A percentile compares a stretch with the other conserved stretches of the same genome.
Evolutionary conservation across 1,140 invertebrate genomes (phyloP).

Genomic region (Caenorhabditis latens): DNA sequence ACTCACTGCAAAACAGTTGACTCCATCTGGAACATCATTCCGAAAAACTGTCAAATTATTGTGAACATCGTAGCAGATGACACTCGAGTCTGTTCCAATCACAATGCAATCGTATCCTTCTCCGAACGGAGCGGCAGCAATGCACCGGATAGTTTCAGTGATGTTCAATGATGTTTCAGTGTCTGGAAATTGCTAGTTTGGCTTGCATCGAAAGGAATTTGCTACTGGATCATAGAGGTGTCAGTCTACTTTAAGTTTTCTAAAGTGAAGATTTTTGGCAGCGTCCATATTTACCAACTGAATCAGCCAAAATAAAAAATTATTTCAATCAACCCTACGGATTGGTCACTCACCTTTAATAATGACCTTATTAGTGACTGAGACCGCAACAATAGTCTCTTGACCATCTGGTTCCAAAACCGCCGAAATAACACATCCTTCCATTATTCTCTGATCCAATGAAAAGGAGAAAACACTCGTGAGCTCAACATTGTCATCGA

Average conservation of each 20-base stretch:
- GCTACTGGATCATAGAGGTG: too few species aligned
- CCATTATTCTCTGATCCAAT: conserved; percentile 32
- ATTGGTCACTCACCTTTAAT: conserved; percentile 25
- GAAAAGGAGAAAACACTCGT: neutral
- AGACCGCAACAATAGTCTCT: conserved; percentile 45
- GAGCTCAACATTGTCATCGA: conserved; percentile 30
- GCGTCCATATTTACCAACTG: too few species aligned
- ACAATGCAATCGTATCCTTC: conserved; percentile 56
- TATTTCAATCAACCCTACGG: too few species aligned
- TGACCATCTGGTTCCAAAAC: conserved; percentile 20
- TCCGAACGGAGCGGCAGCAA: conserved; percentile 47
- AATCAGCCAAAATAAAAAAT: too few species aligned
- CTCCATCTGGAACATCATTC: conserved; percentile 63
- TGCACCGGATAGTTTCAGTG: conserved; percentile 59
- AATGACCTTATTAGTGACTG: conserved; percentile 51
- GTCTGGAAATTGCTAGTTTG: conserved; percentile 1
- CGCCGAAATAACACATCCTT: conserved; percentile 18
- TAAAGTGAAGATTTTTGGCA: too few species aligned
- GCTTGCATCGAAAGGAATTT: too few species aligned
- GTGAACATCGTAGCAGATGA: conserved; percentile 54
- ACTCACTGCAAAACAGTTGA: conserved; percentile 60
- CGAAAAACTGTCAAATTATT: conserved; percentile 62
- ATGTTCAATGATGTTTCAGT: conserved; percentile 53
- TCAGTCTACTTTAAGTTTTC: too few species aligned
- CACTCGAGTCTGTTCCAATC: conserved; percentile 60